Base-by-base conservation (phyloP, 2,888 invertebrate genomes). In the Coleophora deauratella region DNA sequence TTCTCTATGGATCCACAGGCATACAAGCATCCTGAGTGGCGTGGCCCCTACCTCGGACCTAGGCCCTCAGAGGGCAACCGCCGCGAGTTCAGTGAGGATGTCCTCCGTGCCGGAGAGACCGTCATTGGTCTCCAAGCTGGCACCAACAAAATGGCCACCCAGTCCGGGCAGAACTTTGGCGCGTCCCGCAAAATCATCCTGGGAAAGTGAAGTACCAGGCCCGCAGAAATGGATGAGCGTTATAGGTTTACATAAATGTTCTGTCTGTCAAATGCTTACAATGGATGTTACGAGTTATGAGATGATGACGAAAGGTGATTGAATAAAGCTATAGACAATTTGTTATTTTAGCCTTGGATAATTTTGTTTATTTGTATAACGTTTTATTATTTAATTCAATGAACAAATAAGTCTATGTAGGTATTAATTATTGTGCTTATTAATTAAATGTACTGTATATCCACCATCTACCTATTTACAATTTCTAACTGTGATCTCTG, bases 51-150 rank as follows among this genome's bases (percentile, higher is more conserved):
- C 60, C 82, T 96, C 39, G 97, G 97, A 38, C 96, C 97, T 1
- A 90, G 89, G 63, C 97, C 97, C 35, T 88, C 95, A 6, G 95
- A 96, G 59, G 94, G 94, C 66, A 93, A 95, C 79, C 88, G 88
- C 40, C 88, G 95, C 4, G 91, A 93, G 38, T 96, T 94, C 86
- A 90, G 91, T 42, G 93, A 94, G 55, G 92, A 93, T 52, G 93
- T 94, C 51, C 84, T 97, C 39, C 87, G 93, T 30, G 95, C 96
- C 15, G 94, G 96, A 1, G 91, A 96, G 59, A 87, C 90, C 11
- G 90, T 96, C 32, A 96, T 96, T 55, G 94, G 94, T 13, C 88
- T 96, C 3, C 96, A 97, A 76, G 95, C 94, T 37, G 96, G 97
- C 32, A 90, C 91, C 52, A 96, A 96, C 79, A 92, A 92, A 58